A percentile compares a stretch with the other conserved stretches of the same genome.
phyloP scores from a whole-genome alignment of 2,797 vertebrate genomes.

The Crax fasciolata region DNA sequence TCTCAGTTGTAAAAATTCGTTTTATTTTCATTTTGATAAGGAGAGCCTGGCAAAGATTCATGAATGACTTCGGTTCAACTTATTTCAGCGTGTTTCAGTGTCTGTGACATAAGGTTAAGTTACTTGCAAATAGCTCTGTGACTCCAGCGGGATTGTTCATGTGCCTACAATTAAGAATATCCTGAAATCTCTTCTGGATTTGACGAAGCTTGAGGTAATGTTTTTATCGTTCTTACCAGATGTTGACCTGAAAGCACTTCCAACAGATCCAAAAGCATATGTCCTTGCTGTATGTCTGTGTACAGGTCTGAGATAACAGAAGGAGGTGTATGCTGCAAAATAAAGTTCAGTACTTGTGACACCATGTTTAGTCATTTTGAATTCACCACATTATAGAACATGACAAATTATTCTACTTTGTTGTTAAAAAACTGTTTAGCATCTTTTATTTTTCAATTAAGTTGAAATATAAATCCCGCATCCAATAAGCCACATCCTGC shows the following conservation, averaged over 20 bases:
- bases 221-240: slow-evolving; percentile 85
- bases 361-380: not conserved
- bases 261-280: slow-evolving; percentile 92
- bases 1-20: not conserved
- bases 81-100: not conserved
- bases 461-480: not conserved
- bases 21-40: slow-evolving; percentile 22
- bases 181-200: slow-evolving; percentile 26
- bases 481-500: not conserved
- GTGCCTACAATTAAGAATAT: slow-evolving; percentile 2
- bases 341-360: not conserved
- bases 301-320: slow-evolving; percentile 90
- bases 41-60: not conserved
- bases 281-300: slow-evolving; percentile 90
- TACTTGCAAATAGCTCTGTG: not conserved
- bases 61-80: not conserved
- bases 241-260: slow-evolving; percentile 95
- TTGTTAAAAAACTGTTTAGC: not conserved
- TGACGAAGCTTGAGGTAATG: not conserved
- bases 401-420: not conserved
- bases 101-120: not conserved
- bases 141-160: not conserved
- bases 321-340: slow-evolving; percentile 87
- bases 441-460: not conserved
- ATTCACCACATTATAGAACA: not conserved